Evolutionary conservation across 2,797 vertebrate genomes (phyloP), one percentile per base, ranked within the genome.

Genomic region (Chromobotia macracanthus): DNA sequence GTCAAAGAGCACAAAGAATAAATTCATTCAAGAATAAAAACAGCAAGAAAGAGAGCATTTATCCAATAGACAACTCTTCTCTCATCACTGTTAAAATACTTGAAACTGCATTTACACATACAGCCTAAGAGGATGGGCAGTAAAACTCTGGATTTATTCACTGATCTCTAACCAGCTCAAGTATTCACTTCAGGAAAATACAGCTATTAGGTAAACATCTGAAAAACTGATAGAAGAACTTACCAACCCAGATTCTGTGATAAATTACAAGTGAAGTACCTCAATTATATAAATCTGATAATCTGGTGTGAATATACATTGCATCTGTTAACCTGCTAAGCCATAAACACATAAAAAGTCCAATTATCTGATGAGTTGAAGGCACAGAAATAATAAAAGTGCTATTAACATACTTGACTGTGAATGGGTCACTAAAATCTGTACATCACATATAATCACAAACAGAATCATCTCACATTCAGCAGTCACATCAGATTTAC

Each of bases 261-360:
- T 28, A 31, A 9, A 67, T 19, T 56, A 31, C 64, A 19, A 10
- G 13, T 2, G 0, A 11, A 75, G 38, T 41, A 68, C 56, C 50
- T 25, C 16, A 8, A 69, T 58, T 31, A 60, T 18, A 69, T 8
- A 35, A 58, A 58, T n/a, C 35, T 11, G 35, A 68, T 68, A 21
- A 77, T 60, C 51, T 35, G 58, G 53, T 60, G n/a, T 48, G 56
- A 23, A 46, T 41, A n/a, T 28, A 56, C 21, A 77, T 68, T 35
- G 16, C 19, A 75, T 56, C 0, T 2, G 60, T 31, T 58, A 58
- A 48, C 48, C 38, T n/a, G 0, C 51, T 38, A 13, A 56, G 21
- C 21, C 21, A 46, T 13, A 44, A 55, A 18, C n/a, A n/a, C 31
- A 55, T 18, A 41, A 66, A 56, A 66, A 16, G 50, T n/a, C 18